A percentile compares a stretch with the other conserved stretches of the same genome.
Evolutionary conservation across 1,140 invertebrate genomes (phyloP).

Genomic region (Bradysia coprophila): DNA sequence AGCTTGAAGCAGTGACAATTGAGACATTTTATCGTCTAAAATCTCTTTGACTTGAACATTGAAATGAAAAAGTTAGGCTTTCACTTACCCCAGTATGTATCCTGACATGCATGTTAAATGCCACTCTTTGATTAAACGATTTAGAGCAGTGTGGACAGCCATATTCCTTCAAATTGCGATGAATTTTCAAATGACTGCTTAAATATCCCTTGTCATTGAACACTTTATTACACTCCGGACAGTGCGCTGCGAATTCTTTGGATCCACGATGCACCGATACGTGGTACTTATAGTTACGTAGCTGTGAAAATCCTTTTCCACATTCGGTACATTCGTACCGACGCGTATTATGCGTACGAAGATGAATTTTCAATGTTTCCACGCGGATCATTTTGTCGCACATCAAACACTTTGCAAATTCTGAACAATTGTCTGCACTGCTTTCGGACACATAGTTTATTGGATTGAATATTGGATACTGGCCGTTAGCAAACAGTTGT

Average conservation of each 20-base stretch:
- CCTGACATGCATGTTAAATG: constrained; percentile 64
- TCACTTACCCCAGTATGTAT: constrained; percentile 57
- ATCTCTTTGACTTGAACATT: neutral
- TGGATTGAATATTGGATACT: no score
- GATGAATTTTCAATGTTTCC: constrained; percentile 18
- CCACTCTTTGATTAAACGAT: constrained; percentile 61
- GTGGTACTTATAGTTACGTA: constrained; percentile 60
- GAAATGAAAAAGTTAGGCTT: no score
- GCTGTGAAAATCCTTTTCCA: constrained; percentile 57
- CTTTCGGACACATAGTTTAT: no score
- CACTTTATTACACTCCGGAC: constrained; percentile 54
- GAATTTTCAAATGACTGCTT: constrained; percentile 63
- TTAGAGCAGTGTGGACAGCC: constrained; percentile 53
- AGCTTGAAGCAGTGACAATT: neutral
- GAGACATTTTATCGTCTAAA: neutral
- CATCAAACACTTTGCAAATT: constrained; percentile 18
- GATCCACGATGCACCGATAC: constrained; percentile 54
- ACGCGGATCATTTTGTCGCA: constrained; percentile 22
- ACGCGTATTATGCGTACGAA: constrained; percentile 30
- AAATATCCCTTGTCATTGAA: constrained; percentile 62
- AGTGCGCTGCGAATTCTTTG: constrained; percentile 51
- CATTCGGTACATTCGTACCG: constrained; percentile 56
- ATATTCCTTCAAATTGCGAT: constrained; percentile 56
- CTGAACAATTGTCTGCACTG: neutral
- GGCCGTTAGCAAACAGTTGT: neutral